Percentiles rank a stretch among this genome's conserved stretches.
phyloP scores from a whole-genome alignment of 30 jellyfish, hydroid and myxozoan genomes.

The Rhopilema esculentum region DNA sequence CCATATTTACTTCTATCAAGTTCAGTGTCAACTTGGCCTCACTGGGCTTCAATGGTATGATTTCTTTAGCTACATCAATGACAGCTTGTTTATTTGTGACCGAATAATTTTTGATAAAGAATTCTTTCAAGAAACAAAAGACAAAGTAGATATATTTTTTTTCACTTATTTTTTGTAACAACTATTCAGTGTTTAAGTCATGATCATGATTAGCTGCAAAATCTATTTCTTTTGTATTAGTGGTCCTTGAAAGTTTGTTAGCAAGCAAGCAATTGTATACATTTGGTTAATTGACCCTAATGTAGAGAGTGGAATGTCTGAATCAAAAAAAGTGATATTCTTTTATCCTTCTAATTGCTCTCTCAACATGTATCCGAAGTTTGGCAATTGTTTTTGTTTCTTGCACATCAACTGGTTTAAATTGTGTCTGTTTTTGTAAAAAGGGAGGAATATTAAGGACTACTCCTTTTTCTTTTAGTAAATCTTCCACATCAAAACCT shows the following conservation, averaged over 20 bases:
- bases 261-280: neutral
- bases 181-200: neutral
- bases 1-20: constrained; percentile 18
- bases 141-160: constrained; percentile 11
- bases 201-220: neutral
- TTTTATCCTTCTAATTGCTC: neutral
- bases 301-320: neutral
- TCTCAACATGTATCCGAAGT: neutral
- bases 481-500: neutral
- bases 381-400: neutral
- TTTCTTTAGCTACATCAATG: constrained; percentile 23
- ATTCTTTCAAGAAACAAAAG: constrained; percentile 21
- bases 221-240: neutral
- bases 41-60: constrained; percentile 30
- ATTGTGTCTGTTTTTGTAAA: no score
- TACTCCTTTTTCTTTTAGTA: neutral
- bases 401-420: no score
- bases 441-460: neutral
- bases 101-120: constrained; percentile 19
- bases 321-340: neutral
- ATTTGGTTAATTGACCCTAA: neutral
- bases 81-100: constrained; percentile 18
- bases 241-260: neutral
- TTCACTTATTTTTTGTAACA: neutral
- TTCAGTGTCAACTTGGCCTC: constrained; percentile 35